Percentiles rank a stretch among this genome's conserved stretches.
These are phyloP conservation scores for Halcyon leucocephala DNA, from an alignment of 2,797 vertebrate genomes.

Conservation along the genomic window DNA sequence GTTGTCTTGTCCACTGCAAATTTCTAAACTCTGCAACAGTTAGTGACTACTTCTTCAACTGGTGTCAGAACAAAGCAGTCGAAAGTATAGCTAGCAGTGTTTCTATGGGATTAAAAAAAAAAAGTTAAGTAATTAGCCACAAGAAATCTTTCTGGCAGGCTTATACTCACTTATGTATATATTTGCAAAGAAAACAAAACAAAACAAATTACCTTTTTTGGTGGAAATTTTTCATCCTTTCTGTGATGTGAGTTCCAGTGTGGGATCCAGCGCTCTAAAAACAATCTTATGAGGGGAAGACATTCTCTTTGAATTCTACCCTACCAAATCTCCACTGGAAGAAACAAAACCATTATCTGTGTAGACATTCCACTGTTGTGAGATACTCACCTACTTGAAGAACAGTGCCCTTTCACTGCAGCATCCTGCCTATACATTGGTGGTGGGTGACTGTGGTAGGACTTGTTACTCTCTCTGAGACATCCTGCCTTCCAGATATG, in stretches of 20 bases:
- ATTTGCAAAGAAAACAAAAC: neutral
- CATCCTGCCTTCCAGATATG: neutral
- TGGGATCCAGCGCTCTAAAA: neutral
- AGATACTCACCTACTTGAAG: neutral
- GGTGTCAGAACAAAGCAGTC: neutral
- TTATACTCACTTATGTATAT: neutral
- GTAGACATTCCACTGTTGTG: neutral
- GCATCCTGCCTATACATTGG: neutral
- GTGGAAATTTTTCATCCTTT: neutral
- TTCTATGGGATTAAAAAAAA: neutral
- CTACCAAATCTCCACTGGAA: neutral
- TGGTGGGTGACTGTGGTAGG: neutral
- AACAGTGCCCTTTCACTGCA: neutral
- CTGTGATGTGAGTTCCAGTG: neutral
- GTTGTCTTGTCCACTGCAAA: neutral
- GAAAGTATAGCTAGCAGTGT: neutral
- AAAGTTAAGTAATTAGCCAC: neutral
- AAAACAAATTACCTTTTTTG: neutral
- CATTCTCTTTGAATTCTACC: neutral
- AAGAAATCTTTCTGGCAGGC: neutral
- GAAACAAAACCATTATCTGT: neutral
- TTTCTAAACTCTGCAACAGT: neutral
- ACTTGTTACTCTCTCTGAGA: neutral
- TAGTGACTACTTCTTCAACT: neutral
- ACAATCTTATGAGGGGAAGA: neutral